Percentiles rank a stretch among this genome's conserved stretches.
phyloP scores from a whole-genome alignment of 2,888 invertebrate species.

The Antitype chi region DNA sequence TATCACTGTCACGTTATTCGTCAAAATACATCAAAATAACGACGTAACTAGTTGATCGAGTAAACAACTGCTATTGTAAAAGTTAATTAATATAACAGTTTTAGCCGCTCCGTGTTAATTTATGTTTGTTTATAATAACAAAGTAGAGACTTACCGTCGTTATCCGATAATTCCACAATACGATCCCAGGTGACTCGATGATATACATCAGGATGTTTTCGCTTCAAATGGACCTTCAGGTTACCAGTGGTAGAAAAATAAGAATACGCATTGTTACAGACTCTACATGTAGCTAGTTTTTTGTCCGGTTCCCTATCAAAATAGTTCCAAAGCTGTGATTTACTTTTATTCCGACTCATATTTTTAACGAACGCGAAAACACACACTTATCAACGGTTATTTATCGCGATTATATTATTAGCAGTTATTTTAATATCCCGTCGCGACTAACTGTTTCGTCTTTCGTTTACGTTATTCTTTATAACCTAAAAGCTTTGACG shows the following conservation, averaged over 20 bases:
- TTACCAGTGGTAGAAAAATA: constrained; percentile 46
- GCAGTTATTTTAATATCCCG: constrained; percentile 25
- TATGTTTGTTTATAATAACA: too few relatives aligned
- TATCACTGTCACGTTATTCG: background rate
- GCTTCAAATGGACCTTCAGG: constrained; percentile 31
- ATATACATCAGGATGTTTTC: constrained; percentile 29
- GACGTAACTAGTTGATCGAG: background rate
- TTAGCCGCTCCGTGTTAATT: background rate
- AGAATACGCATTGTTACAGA: constrained; percentile 41
- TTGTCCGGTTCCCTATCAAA: constrained; percentile 22
- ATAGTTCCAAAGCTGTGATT: constrained; percentile 49
- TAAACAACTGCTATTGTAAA: background rate
- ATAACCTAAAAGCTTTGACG: constrained; percentile 53
- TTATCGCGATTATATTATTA: constrained; percentile 16
- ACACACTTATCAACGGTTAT: constrained; percentile 27
- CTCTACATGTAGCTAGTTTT: constrained; percentile 37
- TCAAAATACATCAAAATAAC: background rate
- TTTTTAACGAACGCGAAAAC: background rate
- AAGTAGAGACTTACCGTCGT: constrained; percentile 40
- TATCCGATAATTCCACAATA: background rate
- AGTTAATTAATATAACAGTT: too few relatives aligned
- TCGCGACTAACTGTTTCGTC: constrained; percentile 34
- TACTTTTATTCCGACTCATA: constrained; percentile 4
- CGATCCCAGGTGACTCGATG: constrained; percentile 4
- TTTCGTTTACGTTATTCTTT: constrained; percentile 21